Percentiles rank a stretch among this genome's conserved stretches.
phyloP scores from a whole-genome alignment of 2,113 vertebrate species.

The Leptocoma aspasia region DNA sequence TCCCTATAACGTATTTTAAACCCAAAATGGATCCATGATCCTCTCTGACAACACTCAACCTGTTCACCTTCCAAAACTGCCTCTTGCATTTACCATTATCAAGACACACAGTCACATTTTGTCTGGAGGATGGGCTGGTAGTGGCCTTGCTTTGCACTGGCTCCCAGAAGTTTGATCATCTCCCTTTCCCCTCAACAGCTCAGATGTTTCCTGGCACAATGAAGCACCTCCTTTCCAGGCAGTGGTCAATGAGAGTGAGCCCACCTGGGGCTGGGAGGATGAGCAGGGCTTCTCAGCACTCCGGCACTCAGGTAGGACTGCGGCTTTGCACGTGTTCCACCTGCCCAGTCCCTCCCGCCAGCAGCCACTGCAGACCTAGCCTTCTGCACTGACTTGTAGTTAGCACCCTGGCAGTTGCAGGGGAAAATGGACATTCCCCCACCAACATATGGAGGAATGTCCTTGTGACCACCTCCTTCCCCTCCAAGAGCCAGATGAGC shows the following conservation, averaged over 20 bases:
- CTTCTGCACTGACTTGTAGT: not conserved
- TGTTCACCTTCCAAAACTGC: not conserved
- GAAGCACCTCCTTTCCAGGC: conserved; percentile 67
- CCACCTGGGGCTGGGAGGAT: conserved; percentile 80
- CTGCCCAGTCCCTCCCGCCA: not conserved
- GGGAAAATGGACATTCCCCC: not conserved
- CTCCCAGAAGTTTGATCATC: not conserved
- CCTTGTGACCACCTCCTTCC: not conserved
- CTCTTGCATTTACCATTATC: not conserved
- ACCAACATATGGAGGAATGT: not conserved
- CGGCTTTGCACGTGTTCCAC: fast-evolving
- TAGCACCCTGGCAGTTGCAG: not conserved
- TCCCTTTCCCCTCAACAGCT: conserved; percentile 60
- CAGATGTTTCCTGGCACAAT: conserved; percentile 79
- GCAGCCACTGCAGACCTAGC: not conserved
- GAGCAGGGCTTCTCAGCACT: conserved; percentile 95
- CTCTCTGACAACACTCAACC: not conserved
- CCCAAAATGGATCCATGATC: not conserved
- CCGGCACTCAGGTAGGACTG: conserved; percentile 86
- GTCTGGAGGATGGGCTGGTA: not conserved
- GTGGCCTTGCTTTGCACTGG: not conserved
- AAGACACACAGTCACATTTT: fast-evolving
- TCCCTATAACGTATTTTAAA: not conserved
- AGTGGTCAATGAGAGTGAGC: conserved; percentile 75
- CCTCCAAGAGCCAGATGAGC: not conserved